These are phyloP conservation scores for Nowickia ferox DNA, from an alignment of 2,888 invertebrate genomes.

Conservation along the genomic window DNA sequence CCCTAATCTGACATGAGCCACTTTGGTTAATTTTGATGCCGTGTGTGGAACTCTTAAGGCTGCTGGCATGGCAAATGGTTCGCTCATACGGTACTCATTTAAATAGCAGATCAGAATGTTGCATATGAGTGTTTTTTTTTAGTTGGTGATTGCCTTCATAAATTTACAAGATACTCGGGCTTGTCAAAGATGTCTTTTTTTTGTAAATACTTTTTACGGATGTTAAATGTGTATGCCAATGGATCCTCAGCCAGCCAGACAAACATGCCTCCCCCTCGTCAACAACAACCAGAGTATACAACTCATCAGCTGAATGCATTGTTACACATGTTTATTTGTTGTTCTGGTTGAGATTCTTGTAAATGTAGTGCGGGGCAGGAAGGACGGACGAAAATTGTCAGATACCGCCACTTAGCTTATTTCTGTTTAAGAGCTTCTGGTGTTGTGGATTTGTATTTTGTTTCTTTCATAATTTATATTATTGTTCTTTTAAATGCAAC, in stretches of 20 bases:
- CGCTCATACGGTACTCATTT: constrained; percentile 23
- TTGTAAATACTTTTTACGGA: constrained; percentile 55
- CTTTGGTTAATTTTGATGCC: constrained; percentile 71
- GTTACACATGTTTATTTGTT: constrained; percentile 61
- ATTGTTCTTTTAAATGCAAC: constrained; percentile 71
- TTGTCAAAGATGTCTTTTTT: constrained; percentile 68
- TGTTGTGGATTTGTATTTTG: constrained; percentile 62
- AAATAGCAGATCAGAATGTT: constrained; percentile 35
- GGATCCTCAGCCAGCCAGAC: constrained; percentile 21
- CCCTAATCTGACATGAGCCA: constrained; percentile 76
- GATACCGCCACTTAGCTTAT: constrained; percentile 68
- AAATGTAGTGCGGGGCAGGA: constrained; percentile 47
- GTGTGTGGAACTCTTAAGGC: constrained; percentile 20
- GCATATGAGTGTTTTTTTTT: constrained; percentile 34
- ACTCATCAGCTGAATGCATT: constrained; percentile 36
- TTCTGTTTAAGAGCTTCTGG: constrained; percentile 66
- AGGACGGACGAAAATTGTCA: constrained; percentile 49
- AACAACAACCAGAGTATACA: constrained; percentile 30
- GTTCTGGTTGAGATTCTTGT: constrained; percentile 51
- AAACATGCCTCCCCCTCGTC: constrained; percentile 42
- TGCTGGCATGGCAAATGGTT: constrained; percentile 39
- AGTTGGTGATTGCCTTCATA: constrained; percentile 73
- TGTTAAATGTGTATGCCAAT: constrained; percentile 43
- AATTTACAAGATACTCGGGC: constrained; percentile 71
- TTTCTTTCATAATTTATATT: constrained; percentile 56